Conservation (phyloP, 1,140 invertebrate genomes). For the Whitmania pigra region DNA sequence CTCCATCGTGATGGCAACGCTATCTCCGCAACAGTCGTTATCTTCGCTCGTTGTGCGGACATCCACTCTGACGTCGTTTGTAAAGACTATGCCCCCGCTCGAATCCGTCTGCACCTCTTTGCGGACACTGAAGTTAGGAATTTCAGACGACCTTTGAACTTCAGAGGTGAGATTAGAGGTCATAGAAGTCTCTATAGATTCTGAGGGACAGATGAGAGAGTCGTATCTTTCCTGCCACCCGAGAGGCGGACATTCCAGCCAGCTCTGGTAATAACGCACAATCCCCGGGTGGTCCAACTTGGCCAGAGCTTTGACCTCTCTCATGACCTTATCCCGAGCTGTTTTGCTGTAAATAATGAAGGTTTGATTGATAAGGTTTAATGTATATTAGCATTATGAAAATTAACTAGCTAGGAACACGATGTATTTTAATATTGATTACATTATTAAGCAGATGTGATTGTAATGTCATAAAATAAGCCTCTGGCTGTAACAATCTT, state of each 20-base stretch:
- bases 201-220: constrained; percentile 29
- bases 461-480: no score
- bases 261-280: constrained; percentile 83
- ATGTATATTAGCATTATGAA: no score
- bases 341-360: constrained; percentile 48
- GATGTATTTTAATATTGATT: no score
- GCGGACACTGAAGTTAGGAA: neutral
- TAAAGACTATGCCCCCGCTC: neutral
- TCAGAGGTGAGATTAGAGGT: neutral
- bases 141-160: constrained; percentile 4
- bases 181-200: neutral
- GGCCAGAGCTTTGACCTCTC: constrained; percentile 84
- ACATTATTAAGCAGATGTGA: no score
- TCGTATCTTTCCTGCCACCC: constrained; percentile 75
- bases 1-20: neutral
- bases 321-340: constrained; percentile 68
- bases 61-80: neutral
- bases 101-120: neutral
- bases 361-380: neutral
- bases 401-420: no score
- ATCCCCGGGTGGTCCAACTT: constrained; percentile 87
- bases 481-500: no score
- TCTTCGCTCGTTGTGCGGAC: neutral
- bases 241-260: constrained; percentile 75
- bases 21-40: neutral